Evolutionary conservation across 2,797 vertebrate genomes (phyloP).

Genomic region (Bothrops alternatus): DNA sequence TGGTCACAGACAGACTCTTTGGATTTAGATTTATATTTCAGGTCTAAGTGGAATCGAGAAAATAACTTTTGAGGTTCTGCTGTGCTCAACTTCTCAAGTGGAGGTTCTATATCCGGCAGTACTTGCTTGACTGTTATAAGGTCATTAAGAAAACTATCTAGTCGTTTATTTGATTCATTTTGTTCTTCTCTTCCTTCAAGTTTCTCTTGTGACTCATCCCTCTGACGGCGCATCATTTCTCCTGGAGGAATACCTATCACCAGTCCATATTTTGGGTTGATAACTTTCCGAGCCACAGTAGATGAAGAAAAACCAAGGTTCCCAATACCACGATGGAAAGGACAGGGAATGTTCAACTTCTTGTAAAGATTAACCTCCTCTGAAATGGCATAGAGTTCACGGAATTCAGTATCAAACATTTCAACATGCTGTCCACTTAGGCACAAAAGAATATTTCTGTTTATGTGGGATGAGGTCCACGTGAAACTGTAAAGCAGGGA

Average conservation of each 20-base stretch:
- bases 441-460: constrained; percentile 88
- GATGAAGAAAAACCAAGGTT: constrained; percentile 64
- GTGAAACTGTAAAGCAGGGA: constrained; percentile 77
- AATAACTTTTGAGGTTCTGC: constrained; percentile 61
- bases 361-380: constrained; percentile 84
- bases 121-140: constrained; percentile 70
- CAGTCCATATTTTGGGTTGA: constrained; percentile 91
- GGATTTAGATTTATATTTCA: constrained; percentile 62
- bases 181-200: constrained; percentile 56
- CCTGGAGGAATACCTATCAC: constrained; percentile 72
- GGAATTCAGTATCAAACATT: constrained; percentile 87
- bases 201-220: constrained; percentile 53
- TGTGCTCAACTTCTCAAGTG: constrained; percentile 53
- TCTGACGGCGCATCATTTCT: constrained; percentile 72
- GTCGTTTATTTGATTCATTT: constrained; percentile 63
- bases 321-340: constrained; percentile 42
- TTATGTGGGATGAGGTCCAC: constrained; percentile 87
- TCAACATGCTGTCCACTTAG: constrained; percentile 90
- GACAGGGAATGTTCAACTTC: constrained; percentile 77
- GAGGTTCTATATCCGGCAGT: constrained; percentile 66
- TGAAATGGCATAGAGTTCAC: constrained; percentile 90
- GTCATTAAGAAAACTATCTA: constrained; percentile 72
- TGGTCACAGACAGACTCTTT: constrained; percentile 59
- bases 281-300: constrained; percentile 86
- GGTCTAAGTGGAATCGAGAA: constrained; percentile 46